Conservation (phyloP, 2,113 vertebrate species). For the Prunella himalayana region DNA sequence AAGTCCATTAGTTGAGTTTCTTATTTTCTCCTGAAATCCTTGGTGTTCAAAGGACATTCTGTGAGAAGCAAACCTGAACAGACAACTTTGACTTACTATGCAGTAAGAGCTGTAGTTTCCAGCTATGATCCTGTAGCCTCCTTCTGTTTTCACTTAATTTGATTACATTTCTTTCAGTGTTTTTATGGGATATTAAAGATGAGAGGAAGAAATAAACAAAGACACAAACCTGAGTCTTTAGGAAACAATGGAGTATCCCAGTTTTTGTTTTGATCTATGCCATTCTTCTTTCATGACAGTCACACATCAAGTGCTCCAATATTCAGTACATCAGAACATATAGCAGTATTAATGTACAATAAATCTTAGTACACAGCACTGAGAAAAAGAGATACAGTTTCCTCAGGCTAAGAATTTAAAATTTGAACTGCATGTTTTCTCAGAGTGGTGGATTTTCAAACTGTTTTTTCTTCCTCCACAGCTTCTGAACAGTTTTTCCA, state of each 20-base stretch:
- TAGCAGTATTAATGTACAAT: background rate
- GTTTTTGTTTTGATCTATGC: background rate
- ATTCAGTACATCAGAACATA: background rate
- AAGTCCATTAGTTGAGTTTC: background rate
- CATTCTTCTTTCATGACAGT: background rate
- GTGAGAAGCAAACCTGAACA: background rate
- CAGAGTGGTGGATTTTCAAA: background rate
- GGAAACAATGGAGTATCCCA: background rate
- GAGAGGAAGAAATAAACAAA: background rate
- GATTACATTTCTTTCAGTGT: background rate
- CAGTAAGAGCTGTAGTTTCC: background rate
- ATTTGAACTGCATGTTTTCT: background rate
- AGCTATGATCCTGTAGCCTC: background rate
- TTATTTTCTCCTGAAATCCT: background rate
- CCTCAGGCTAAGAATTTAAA: background rate
- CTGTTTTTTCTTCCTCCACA: background rate
- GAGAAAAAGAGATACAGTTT: background rate
- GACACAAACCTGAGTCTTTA: background rate
- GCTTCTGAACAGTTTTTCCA: background rate
- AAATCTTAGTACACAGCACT: background rate
- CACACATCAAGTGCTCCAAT: background rate
- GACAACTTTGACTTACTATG: background rate
- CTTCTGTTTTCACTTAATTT: background rate
- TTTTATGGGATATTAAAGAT: background rate
- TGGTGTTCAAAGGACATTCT: background rate